Evolutionary conservation across 2,797 vertebrate genomes (phyloP).

Genomic region (Epinephelus coioides): DNA sequence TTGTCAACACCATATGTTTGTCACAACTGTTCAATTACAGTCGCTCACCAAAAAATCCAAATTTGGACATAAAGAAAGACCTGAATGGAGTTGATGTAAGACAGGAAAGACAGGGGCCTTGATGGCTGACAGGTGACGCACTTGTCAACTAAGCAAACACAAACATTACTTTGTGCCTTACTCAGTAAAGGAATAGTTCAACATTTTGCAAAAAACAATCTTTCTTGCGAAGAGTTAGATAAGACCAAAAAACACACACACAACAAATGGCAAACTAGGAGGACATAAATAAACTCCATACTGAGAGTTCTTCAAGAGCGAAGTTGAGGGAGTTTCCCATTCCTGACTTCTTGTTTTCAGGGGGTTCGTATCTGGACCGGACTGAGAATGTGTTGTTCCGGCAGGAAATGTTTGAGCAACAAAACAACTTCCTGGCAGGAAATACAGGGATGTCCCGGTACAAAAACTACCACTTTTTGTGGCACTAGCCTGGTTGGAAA

Average conservation of each 20-base stretch:
- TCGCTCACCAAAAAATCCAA: background rate
- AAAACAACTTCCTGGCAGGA: too few relatives aligned
- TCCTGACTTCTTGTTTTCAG: constrained; percentile 2
- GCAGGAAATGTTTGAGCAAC: too few relatives aligned
- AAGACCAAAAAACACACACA: background rate
- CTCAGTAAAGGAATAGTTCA: background rate
- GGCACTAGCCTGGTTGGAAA: too few relatives aligned
- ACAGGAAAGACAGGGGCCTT: background rate
- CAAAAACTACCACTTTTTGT: too few relatives aligned
- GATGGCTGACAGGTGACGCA: background rate
- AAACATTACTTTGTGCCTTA: background rate
- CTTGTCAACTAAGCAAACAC: background rate
- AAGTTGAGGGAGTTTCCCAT: constrained; percentile 5
- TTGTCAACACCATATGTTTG: constrained; percentile 9
- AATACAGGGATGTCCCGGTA: too few relatives aligned
- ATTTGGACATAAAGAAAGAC: background rate
- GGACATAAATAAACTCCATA: background rate
- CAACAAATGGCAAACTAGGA: background rate
- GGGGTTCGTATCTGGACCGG: too few relatives aligned
- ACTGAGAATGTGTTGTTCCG: too few relatives aligned
- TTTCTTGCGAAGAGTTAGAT: background rate
- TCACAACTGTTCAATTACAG: background rate
- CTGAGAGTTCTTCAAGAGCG: background rate
- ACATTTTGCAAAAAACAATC: background rate
- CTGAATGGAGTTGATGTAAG: background rate